Percentiles rank a stretch among this genome's conserved stretches.
These are phyloP conservation scores for Malthinus seriepunctatus DNA, from an alignment of 2,888 invertebrate genomes.

Conservation along the genomic window DNA sequence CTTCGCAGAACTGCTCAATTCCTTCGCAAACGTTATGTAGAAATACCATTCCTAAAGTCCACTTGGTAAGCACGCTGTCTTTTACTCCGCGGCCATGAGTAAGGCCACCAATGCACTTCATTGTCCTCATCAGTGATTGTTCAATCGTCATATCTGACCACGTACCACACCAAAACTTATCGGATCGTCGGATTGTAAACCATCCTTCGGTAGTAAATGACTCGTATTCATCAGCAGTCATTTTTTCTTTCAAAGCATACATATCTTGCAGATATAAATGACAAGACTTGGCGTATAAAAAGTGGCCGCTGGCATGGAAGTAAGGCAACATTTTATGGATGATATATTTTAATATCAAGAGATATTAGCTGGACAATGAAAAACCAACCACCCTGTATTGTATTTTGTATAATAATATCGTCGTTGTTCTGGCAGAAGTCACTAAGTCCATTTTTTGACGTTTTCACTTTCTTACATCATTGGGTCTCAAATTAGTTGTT, in stretches of 20 bases:
- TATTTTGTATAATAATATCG: no score
- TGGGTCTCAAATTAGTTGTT: no score
- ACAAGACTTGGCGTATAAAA: conserved; percentile 44
- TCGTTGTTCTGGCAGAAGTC: no score
- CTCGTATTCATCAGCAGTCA: conserved; percentile 30
- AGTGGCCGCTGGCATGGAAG: conserved; percentile 48
- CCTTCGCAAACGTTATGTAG: conserved; percentile 2
- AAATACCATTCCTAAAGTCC: background rate
- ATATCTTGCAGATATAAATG: conserved; percentile 51
- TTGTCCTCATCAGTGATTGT: no score
- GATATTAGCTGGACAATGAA: no score
- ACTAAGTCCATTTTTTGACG: no score
- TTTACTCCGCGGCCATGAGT: background rate
- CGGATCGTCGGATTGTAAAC: conserved; percentile 11
- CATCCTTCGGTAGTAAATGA: conserved; percentile 7
- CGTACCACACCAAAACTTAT: conserved; percentile 37
- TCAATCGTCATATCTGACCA: conserved; percentile 40
- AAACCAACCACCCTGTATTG: no score
- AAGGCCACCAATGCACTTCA: background rate
- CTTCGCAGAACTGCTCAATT: background rate
- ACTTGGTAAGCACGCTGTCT: background rate
- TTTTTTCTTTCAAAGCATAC: conserved; percentile 34
- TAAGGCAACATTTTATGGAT: conserved; percentile 43
- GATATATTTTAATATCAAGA: no score
- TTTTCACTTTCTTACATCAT: no score